These are phyloP conservation scores for Parotocinclus haroldoi DNA, from an alignment of 2,797 vertebrate genomes.

Conservation along the genomic window DNA sequence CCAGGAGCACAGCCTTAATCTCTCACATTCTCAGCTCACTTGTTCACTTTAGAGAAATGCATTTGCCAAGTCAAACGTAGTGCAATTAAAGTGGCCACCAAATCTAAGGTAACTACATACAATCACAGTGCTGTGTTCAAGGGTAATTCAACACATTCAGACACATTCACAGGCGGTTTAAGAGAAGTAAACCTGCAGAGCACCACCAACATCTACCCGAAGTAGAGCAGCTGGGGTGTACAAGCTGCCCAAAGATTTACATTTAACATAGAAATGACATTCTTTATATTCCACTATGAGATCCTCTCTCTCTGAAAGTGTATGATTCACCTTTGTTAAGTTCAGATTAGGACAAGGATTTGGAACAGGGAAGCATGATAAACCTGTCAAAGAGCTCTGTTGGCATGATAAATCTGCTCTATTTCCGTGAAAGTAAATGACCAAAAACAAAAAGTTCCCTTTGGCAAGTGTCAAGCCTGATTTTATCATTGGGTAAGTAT, in stretches of 20 bases:
- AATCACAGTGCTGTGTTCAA: too few species aligned
- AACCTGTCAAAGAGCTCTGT: conserved; percentile 2
- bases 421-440: not conserved
- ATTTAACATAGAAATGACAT: not conserved
- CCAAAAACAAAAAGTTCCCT: not conserved
- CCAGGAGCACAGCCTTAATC: too few species aligned
- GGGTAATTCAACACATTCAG: too few species aligned
- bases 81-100: too few species aligned
- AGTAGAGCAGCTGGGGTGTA: conserved; percentile 8
- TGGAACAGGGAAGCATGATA: conserved; percentile 1
- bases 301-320: not conserved
- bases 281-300: too few species aligned
- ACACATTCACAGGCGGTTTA: too few species aligned
- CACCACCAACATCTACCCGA: not conserved
- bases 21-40: too few species aligned
- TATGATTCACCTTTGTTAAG: not conserved
- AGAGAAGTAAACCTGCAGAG: too few species aligned
- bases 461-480: not conserved
- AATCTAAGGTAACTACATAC: too few species aligned
- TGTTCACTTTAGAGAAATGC: too few species aligned
- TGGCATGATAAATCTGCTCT: conserved; percentile 2
- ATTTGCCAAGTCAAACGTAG: too few species aligned
- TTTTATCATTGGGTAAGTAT: not conserved
- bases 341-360: not conserved
- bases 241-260: not conserved